phyloP scores from a whole-genome alignment of 2,888 invertebrate species.

The Philaethria dido region DNA sequence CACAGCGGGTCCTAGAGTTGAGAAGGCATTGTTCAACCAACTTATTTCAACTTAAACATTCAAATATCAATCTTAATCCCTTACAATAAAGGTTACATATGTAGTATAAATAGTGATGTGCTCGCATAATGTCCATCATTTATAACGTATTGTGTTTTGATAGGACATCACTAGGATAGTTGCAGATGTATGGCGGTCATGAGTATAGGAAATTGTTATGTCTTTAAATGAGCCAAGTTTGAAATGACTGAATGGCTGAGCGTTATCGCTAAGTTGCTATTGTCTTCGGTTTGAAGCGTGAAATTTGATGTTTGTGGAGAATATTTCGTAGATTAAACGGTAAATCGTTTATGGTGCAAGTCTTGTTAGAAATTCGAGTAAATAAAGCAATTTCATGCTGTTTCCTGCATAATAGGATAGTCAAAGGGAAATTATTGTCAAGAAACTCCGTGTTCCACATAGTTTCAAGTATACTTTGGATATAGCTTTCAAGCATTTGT shows the following conservation, averaged over 20 bases:
- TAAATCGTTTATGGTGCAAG: slow-evolving; percentile 8
- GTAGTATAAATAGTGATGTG: slow-evolving; percentile 44
- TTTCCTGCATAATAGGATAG: no score
- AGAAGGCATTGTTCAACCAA: slow-evolving; percentile 58
- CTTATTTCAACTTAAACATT: slow-evolving; percentile 34
- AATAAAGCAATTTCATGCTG: no score
- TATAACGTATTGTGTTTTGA: slow-evolving; percentile 83
- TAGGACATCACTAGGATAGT: slow-evolving; percentile 74
- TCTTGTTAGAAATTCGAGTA: neutral
- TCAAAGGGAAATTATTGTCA: no score
- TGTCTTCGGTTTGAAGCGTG: slow-evolving; percentile 60
- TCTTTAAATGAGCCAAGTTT: slow-evolving; percentile 57
- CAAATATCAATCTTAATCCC: slow-evolving; percentile 23
- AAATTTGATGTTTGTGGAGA: slow-evolving; percentile 16
- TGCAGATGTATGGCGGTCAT: slow-evolving; percentile 65
- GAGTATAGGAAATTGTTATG: slow-evolving; percentile 46
- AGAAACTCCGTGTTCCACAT: no score
- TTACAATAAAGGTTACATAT: slow-evolving; percentile 34
- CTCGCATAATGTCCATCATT: slow-evolving; percentile 69
- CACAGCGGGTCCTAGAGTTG: slow-evolving; percentile 72
- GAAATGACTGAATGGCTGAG: slow-evolving; percentile 64
- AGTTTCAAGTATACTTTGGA: no score
- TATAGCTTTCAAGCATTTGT: no score
- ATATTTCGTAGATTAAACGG: slow-evolving; percentile 10
- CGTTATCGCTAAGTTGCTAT: slow-evolving; percentile 70